Conservation (phyloP, 2,113 vertebrate genomes). For the Laticauda colubrina region DNA sequence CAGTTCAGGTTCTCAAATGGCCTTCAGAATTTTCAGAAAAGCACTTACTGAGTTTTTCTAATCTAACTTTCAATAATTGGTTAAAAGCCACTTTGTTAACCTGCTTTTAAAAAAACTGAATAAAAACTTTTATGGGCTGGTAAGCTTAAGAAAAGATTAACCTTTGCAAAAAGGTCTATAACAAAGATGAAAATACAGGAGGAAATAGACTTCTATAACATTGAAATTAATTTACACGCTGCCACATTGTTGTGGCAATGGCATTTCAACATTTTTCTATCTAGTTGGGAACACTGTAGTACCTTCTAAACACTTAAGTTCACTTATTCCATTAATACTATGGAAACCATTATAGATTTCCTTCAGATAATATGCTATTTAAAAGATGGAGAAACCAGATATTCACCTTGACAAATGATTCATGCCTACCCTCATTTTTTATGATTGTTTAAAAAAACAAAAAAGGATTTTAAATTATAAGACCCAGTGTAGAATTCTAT, state of each 20-base stretch:
- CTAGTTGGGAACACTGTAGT: background rate
- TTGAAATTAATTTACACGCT: background rate
- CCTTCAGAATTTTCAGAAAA: constrained; percentile 1
- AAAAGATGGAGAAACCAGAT: background rate
- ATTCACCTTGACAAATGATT: background rate
- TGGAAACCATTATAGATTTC: background rate
- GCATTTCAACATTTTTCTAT: background rate
- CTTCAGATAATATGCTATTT: background rate
- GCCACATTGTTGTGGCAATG: background rate
- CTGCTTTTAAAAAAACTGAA: background rate
- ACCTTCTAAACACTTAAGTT: background rate
- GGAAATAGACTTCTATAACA: background rate
- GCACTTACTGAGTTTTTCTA: background rate
- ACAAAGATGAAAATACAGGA: background rate
- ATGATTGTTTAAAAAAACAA: background rate
- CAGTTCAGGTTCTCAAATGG: background rate
- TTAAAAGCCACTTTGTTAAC: constrained; percentile 14
- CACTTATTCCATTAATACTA: background rate
- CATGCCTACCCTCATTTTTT: background rate
- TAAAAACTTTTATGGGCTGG: background rate
- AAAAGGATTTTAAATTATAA: background rate
- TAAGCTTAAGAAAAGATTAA: background rate
- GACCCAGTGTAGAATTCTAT: background rate
- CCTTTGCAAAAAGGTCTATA: constrained; percentile 1
- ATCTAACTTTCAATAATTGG: background rate